phyloP scores from a whole-genome alignment of 2,113 vertebrate species.

The Picathartes gymnocephalus region DNA sequence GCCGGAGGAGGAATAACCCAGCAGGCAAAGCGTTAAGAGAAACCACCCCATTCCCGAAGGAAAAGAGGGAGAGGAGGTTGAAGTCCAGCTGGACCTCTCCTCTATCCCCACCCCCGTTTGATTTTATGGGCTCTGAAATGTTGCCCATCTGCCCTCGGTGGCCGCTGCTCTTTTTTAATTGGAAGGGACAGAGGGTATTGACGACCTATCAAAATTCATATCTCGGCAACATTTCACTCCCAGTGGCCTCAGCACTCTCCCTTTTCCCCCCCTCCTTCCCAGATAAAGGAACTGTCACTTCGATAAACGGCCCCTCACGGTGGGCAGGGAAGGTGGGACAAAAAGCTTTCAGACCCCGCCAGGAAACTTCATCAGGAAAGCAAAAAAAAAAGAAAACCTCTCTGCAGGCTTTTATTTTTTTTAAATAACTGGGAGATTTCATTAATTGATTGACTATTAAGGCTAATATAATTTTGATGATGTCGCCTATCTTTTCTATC shows the following conservation, averaged over 20 bases:
- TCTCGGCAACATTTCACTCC: conserved; percentile 64
- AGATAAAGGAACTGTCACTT: conserved; percentile 36
- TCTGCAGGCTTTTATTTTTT: neutral
- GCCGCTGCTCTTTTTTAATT: conserved; percentile 66
- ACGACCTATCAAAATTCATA: conserved; percentile 73
- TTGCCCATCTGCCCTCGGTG: conserved; percentile 50
- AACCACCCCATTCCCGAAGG: neutral
- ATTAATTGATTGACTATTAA: conserved; percentile 67
- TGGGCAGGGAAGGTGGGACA: neutral
- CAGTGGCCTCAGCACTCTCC: conserved; percentile 60
- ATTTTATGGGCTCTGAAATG: conserved; percentile 69
- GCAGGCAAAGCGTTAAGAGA: neutral
- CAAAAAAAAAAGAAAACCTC: neutral
- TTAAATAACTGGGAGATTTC: conserved; percentile 54
- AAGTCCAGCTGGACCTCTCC: neutral
- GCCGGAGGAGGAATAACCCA: neutral
- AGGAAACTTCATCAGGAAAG: conserved; percentile 2
- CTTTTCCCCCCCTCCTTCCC: neutral
- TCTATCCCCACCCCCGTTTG: neutral
- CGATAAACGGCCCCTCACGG: conserved; percentile 8
- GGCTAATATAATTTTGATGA: conserved; percentile 70
- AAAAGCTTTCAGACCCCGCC: neutral
- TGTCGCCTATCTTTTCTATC: conserved; percentile 57
- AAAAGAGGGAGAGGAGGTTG: neutral
- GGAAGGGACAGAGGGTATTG: conserved; percentile 66